Evolutionary conservation across 2,113 vertebrate species (phyloP).

Genomic region (Platysternon megacephalum): DNA sequence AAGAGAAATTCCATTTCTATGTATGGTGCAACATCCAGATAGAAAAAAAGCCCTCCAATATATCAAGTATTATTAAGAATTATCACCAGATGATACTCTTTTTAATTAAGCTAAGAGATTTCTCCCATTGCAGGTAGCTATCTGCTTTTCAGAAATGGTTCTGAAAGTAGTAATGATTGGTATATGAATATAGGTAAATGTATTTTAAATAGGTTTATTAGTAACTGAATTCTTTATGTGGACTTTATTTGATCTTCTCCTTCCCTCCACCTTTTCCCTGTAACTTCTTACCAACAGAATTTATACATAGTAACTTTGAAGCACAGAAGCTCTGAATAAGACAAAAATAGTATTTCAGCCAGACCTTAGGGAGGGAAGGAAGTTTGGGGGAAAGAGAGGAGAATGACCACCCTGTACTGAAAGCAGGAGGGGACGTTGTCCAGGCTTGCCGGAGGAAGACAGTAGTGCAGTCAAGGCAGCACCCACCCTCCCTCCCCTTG

Average conservation of each 20-base stretch:
- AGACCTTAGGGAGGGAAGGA: slow-evolving; percentile 20
- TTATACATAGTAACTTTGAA: background rate
- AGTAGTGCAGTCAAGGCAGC: no score
- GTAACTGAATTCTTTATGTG: background rate
- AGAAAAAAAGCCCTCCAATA: background rate
- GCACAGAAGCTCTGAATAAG: slow-evolving; percentile 55
- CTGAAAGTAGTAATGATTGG: slow-evolving; percentile 16
- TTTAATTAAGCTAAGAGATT: background rate
- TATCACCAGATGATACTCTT: background rate
- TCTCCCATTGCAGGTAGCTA: background rate
- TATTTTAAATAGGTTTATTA: background rate
- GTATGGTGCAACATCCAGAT: background rate
- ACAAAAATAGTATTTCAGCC: slow-evolving; percentile 45
- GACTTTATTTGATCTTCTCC: background rate
- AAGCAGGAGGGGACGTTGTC: no score
- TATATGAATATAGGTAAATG: background rate
- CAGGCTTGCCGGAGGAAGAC: no score
- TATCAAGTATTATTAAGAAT: background rate
- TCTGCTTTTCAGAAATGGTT: slow-evolving; percentile 8
- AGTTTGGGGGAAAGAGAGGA: background rate
- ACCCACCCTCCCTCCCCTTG: no score
- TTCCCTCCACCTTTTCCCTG: background rate
- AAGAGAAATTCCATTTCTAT: background rate
- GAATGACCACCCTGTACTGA: no score
- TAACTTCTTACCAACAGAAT: background rate